A percentile compares a stretch with the other conserved stretches of the same genome.
These are phyloP conservation scores for Actias luna DNA, from an alignment of 2,888 invertebrate species.

Conservation along the genomic window DNA sequence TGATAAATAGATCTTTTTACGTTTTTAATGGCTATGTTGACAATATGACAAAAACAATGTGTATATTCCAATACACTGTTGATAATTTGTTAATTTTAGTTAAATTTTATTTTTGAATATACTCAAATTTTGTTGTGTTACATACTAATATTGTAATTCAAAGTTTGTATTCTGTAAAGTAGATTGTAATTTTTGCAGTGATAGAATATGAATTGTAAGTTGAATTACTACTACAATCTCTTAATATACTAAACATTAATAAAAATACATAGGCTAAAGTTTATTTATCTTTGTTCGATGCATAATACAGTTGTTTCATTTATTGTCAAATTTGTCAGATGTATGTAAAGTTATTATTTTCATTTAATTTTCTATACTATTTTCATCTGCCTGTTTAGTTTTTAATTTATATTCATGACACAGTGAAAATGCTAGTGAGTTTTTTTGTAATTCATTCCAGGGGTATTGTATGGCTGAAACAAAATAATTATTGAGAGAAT, in stretches of 20 bases:
- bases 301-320: background rate
- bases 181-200: background rate
- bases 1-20: background rate
- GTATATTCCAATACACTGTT: slow-evolving; percentile 1
- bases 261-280: background rate
- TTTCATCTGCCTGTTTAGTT: background rate
- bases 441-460: slow-evolving; percentile 45
- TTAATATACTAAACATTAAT: background rate
- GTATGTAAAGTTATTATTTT: background rate
- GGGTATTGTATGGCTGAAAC: slow-evolving; percentile 40
- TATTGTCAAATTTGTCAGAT: background rate
- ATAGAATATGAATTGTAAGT: background rate
- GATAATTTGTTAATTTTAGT: slow-evolving; percentile 1
- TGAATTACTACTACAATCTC: background rate
- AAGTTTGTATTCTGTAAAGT: background rate
- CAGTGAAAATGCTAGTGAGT: slow-evolving; percentile 18
- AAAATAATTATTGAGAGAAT: slow-evolving; percentile 38
- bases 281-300: background rate
- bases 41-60: background rate
- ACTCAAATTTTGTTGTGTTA: slow-evolving; percentile 6
- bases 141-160: background rate
- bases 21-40: background rate
- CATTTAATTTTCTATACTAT: no score
- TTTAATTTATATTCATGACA: slow-evolving; percentile 18
- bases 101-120: slow-evolving; percentile 5